Conservation (phyloP, 2,113 vertebrate genomes). For the Python bivittatus region DNA sequence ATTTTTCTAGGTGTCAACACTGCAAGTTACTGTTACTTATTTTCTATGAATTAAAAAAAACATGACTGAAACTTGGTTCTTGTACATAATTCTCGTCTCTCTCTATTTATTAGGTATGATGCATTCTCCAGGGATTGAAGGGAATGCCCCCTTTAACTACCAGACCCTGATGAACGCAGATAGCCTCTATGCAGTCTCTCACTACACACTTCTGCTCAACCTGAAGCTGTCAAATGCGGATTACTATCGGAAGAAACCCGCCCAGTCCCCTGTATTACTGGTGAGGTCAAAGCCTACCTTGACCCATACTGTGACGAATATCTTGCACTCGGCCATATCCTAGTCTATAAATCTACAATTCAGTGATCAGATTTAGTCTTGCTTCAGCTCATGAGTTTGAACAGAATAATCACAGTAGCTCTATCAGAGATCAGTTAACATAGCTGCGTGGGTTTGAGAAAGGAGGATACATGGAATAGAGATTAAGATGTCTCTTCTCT, state of each 20-base stretch:
- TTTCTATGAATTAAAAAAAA: neutral
- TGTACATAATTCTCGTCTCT: neutral
- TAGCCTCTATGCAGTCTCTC: constrained; percentile 88
- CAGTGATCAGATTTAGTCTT: neutral
- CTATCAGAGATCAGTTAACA: neutral
- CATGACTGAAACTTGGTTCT: neutral
- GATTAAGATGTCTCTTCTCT: neutral
- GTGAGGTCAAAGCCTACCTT: constrained; percentile 65
- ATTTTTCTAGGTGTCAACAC: neutral
- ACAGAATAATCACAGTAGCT: neutral
- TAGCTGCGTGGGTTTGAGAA: neutral
- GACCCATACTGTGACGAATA: neutral
- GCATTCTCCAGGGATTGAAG: constrained; percentile 87
- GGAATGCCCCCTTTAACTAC: constrained; percentile 78
- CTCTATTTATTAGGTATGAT: constrained; percentile 82
- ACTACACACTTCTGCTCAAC: constrained; percentile 91
- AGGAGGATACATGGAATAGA: neutral
- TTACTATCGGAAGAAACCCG: constrained; percentile 85
- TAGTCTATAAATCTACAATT: neutral
- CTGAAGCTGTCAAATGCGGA: constrained; percentile 90
- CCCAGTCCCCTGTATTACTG: constrained; percentile 76
- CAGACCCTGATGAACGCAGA: constrained; percentile 94
- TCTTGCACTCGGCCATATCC: neutral
- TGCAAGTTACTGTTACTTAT: neutral
- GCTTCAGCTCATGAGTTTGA: neutral